Evolutionary conservation across 2,113 vertebrate genomes (phyloP).

Genomic region (Amia ocellicauda): DNA sequence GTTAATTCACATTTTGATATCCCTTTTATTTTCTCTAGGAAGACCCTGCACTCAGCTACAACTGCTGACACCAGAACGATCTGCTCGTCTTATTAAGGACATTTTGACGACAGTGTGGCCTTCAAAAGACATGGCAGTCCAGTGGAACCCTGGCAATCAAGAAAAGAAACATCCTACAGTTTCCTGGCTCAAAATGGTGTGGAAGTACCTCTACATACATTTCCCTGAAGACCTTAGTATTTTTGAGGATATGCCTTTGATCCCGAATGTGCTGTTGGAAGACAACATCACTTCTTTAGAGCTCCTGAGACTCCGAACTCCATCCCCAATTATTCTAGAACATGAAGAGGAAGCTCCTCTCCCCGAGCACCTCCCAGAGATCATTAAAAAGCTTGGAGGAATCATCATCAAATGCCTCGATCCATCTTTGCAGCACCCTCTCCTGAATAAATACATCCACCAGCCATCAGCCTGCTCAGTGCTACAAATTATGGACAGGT

Average conservation of each 20-base stretch:
- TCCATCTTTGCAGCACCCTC: constrained; percentile 84
- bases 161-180: constrained; percentile 80
- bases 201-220: constrained; percentile 93
- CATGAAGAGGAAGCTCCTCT: constrained; percentile 75
- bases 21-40: constrained; percentile 64
- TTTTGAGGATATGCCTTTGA: constrained; percentile 96
- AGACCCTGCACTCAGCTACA: constrained; percentile 93
- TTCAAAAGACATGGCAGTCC: constrained; percentile 80
- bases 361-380: constrained; percentile 76
- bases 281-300: constrained; percentile 66
- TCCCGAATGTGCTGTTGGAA: constrained; percentile 76
- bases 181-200: constrained; percentile 89
- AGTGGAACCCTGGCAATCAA: constrained; percentile 81
- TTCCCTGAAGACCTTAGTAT: constrained; percentile 85
- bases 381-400: constrained; percentile 84
- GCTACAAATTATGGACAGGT: constrained; percentile 88
- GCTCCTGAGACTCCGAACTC: constrained; percentile 83
- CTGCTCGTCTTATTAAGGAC: constrained; percentile 91
- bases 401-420: constrained; percentile 87
- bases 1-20: constrained; percentile 2
- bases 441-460: constrained; percentile 89
- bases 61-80: constrained; percentile 84
- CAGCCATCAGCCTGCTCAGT: constrained; percentile 77
- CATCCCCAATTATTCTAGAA: constrained; percentile 83
- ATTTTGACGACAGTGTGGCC: constrained; percentile 81